Evolutionary conservation across 2,888 invertebrate species (phyloP), one percentile per base, ranked within the genome.

Genomic region (Entomobrya multifasciata): DNA sequence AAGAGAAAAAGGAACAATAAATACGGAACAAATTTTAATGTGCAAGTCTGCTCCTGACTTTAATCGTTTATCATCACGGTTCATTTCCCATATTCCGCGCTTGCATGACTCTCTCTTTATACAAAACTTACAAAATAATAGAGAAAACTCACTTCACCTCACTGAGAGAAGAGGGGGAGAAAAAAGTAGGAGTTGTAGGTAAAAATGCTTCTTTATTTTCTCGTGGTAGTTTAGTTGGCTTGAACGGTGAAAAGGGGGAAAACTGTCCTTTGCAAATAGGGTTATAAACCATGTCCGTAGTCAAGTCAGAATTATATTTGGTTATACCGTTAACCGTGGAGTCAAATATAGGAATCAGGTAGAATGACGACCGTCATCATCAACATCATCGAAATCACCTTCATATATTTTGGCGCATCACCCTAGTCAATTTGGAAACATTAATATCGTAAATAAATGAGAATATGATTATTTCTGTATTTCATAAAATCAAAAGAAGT

Each of bases 11-110:
- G 70, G 77, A 77, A 78, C 84, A 78, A 84, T 84, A 84, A 84
- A 84, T 84, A 84, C 77, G 57, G 84, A 70, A 67, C 67, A 84
- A 84, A 77, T 84, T 84, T 84, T 84, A 84, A 84, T 84, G 77
- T 70, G 67, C 84, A 84, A 84, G 77, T 84, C 84, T 84, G 84
- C 70, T 77, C 70, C 84, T 84, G 84, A 84, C 84, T 84, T 84
- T 84, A 84, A 84, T 84, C 84, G 84, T 84, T 84, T 84, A 84
- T 84, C 84, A 84, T 84, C 84, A 84, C 84, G 77, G 84, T 84
- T 84, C 84, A 84, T 84, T 84, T 84, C 84, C 84, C 84, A 77
- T 84, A 77, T 84, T 77, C 84, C 70, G 41, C 74, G 77, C 67
- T 84, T 84, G 44, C 77, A 36, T 78, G 55, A 41, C 83, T 52